Percentiles rank a stretch among this genome's conserved stretches.
Evolutionary conservation across 2,888 invertebrate genomes (phyloP).

Genomic region (Onchidella celtica): DNA sequence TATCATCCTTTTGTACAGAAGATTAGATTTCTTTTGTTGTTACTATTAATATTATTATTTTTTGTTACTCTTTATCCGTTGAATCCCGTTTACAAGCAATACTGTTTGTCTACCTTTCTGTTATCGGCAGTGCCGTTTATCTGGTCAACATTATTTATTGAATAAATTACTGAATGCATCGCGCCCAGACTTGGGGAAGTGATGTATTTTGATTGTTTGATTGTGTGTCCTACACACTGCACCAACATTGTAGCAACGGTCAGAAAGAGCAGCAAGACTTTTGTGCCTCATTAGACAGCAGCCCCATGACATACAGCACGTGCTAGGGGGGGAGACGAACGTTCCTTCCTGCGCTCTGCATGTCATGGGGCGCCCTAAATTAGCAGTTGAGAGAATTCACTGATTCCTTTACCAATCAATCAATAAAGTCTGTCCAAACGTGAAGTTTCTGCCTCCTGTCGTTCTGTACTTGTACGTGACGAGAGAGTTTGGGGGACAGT

Average conservation of each 20-base stretch:
- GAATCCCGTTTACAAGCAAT: conserved; percentile 28
- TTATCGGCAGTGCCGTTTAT: conserved; percentile 26
- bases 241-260: not conserved
- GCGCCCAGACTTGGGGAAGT: not conserved
- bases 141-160: conserved; percentile 24
- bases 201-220: conserved; percentile 24
- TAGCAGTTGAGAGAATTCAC: not conserved
- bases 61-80: conserved; percentile 12
- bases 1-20: conserved; percentile 27
- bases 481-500: not conserved
- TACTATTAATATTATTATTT: too few species aligned
- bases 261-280: not conserved
- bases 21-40: not conserved
- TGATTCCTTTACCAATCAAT: not conserved
- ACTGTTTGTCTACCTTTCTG: conserved; percentile 4
- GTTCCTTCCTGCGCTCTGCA: too few species aligned
- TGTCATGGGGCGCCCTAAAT: conserved; percentile 6
- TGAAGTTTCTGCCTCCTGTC: not conserved
- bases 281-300: conserved; percentile 43
- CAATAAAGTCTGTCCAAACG: conserved; percentile 15
- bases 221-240: not conserved
- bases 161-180: conserved; percentile 19
- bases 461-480: not conserved
- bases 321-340: too few species aligned
- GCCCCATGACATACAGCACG: not conserved